Percentiles rank a stretch among this genome's conserved stretches.
Conservation (phyloP, 2,888 invertebrate species). For the Alentia gelatinosa region DNA sequence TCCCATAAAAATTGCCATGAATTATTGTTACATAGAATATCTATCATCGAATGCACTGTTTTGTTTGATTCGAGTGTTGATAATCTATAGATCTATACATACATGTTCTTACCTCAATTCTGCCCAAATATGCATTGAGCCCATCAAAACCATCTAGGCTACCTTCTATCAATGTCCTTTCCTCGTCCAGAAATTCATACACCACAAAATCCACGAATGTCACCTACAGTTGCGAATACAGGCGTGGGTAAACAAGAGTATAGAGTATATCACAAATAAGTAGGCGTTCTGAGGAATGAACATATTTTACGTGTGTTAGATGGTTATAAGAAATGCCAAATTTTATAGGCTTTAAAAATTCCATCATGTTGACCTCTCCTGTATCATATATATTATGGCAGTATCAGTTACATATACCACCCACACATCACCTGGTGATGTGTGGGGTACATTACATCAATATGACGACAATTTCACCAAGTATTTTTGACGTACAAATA, state of each 20-base stretch:
- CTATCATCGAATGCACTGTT: neutral
- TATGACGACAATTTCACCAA: no score
- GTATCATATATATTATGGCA: neutral
- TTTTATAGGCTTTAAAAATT: neutral
- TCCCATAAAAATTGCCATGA: neutral
- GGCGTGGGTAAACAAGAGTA: neutral
- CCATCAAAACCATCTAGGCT: neutral
- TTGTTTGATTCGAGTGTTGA: neutral
- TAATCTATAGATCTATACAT: neutral
- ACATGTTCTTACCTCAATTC: neutral
- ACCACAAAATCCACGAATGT: neutral
- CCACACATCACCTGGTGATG: no score
- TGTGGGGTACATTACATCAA: no score
- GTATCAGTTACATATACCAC: neutral
- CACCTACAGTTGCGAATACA: neutral
- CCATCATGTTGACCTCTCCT: neutral
- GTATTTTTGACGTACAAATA: no score
- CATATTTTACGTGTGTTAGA: neutral
- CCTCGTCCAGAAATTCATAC: neutral
- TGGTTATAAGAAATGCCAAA: neutral
- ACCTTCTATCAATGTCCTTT: neutral
- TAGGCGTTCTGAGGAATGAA: neutral
- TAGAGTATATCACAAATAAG: neutral
- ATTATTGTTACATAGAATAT: neutral
- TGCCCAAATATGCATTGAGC: neutral